Evolutionary conservation across 2,888 invertebrate genomes (phyloP), one percentile per base, ranked within the genome.

Genomic region (Leucophora obtusa): DNA sequence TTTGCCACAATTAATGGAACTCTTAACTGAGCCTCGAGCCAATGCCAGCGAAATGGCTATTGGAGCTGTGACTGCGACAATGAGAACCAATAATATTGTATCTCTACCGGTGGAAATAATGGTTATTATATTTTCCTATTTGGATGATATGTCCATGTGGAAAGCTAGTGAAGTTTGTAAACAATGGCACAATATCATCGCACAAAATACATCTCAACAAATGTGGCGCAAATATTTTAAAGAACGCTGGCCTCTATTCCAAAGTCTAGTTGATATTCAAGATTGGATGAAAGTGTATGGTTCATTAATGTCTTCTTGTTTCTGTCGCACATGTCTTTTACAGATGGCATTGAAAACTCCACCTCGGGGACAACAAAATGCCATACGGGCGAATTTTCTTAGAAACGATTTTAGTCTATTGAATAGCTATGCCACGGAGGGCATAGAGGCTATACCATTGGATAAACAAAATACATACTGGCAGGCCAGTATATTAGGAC

Each of bases 401-500:
- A 91, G 94, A 28, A 95, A 93, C 83, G 97, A 97, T 90, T 92
- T 96, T 21, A 86, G 88, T 71, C 84, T 90, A 2, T 66, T 91
- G 14, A 89, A 90, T 56, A 87, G 88, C 79, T 90, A 90, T 72
- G 87, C 89, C 17, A 87, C 89, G 0, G 90, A 91, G 74, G 91
- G 91, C 35, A 90, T 91, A 59, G 90, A 91, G 79, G 91, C 91
- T 11, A 87, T 91, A 74, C 90, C 90, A 5, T 75, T 91, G 60
- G 91, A 91, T 79, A 87, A 88, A 14, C 89, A 90, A 56, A 89
- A 89, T 43, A 89, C 90, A 33, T 97, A 97, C 90, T 98, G 98
- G 98, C 97, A 97, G 91, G 98, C 98, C 1, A 95, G 95, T 70
- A 96, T 98, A 85, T 94, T 95, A 24, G 98, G 98, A 0, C 98